phyloP scores from a whole-genome alignment of 2,797 vertebrate genomes.

The Coregonus suidteri region DNA sequence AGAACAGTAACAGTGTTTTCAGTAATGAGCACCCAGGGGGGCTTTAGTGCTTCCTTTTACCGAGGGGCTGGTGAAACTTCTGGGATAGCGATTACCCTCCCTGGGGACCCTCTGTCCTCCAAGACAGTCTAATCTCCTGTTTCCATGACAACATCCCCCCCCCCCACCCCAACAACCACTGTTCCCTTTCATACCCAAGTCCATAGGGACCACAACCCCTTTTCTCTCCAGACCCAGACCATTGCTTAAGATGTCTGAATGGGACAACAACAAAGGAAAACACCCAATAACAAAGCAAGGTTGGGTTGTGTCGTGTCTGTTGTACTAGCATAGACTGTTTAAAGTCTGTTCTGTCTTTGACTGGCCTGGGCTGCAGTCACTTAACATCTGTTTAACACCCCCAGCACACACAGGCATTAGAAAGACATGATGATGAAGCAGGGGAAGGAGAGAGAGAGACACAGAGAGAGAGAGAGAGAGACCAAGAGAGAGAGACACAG shows the following conservation, averaged over 20 bases:
- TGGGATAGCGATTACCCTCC: constrained; percentile 50
- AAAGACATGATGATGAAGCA: constrained; percentile 24
- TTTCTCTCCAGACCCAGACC: not conserved
- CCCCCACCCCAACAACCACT: constrained; percentile 17
- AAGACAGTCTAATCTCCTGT: constrained; percentile 44
- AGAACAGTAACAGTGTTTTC: constrained; percentile 30
- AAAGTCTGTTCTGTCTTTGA: constrained; percentile 21
- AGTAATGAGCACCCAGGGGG: constrained; percentile 62
- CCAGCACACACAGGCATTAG: constrained; percentile 41
- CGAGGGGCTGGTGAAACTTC: constrained; percentile 47
- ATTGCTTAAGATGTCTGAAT: not conserved
- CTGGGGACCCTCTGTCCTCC: constrained; percentile 11
- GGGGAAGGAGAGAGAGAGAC: constrained; percentile 27
- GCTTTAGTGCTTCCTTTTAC: constrained; percentile 29
- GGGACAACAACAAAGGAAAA: not conserved
- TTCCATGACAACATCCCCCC: constrained; percentile 46
- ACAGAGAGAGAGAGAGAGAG: constrained; percentile 3
- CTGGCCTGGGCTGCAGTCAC: constrained; percentile 45
- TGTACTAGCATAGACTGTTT: constrained; percentile 10
- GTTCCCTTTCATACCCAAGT: not conserved
- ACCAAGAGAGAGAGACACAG: not conserved
- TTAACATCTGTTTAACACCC: constrained; percentile 66
- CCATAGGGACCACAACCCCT: not conserved
- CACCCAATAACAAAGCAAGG: constrained; percentile 17
- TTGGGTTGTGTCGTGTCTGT: constrained; percentile 5